These are phyloP conservation scores for Malurus leucopterus DNA, from an alignment of 2,797 vertebrate genomes.

Conservation along the genomic window DNA sequence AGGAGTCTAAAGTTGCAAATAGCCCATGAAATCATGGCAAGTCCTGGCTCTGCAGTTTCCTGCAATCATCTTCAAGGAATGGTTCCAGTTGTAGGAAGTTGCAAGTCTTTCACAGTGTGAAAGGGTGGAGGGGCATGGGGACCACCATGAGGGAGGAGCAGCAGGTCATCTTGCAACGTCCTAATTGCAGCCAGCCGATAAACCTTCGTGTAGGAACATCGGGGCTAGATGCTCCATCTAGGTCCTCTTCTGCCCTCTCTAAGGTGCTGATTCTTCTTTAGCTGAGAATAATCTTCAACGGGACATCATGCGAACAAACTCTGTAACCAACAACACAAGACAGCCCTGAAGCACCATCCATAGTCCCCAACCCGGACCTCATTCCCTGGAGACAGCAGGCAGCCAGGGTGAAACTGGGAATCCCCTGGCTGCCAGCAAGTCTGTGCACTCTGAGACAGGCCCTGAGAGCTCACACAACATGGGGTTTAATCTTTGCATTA, in stretches of 20 bases:
- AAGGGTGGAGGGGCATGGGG: slow-evolving; percentile 70
- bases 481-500: background rate
- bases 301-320: slow-evolving; percentile 98
- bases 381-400: background rate
- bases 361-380: background rate
- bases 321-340: slow-evolving; percentile 69
- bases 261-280: slow-evolving; percentile 52
- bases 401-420: background rate
- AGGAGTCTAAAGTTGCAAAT: slow-evolving; percentile 49
- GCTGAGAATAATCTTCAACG: slow-evolving; percentile 77
- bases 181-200: slow-evolving; percentile 63
- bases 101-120: slow-evolving; percentile 78
- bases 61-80: slow-evolving; percentile 31
- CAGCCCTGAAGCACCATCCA: background rate
- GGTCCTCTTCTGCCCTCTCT: slow-evolving; percentile 63
- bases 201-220: slow-evolving; percentile 61
- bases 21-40: slow-evolving; percentile 56
- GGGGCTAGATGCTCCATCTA: slow-evolving; percentile 49
- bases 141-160: slow-evolving; percentile 59
- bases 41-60: slow-evolving; percentile 53
- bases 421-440: background rate
- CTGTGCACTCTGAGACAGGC: rapidly evolving
- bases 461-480: background rate
- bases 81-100: slow-evolving; percentile 73
- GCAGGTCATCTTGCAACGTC: slow-evolving; percentile 63